Evolutionary conservation across 2,797 vertebrate genomes (phyloP).

Genomic region (Aotus griseimembra): DNA sequence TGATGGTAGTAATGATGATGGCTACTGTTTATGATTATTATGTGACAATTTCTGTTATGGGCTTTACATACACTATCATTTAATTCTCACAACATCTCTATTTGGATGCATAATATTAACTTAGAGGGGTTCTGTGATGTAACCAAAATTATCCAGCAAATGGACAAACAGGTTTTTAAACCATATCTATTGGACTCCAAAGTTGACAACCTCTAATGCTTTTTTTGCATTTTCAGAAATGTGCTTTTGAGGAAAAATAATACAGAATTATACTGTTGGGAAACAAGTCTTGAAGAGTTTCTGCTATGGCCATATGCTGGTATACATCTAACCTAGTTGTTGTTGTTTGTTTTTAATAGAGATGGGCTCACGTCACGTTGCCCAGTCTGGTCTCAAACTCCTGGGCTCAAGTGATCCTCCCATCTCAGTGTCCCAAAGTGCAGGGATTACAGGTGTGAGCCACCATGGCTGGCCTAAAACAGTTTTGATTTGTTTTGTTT

Average conservation of each 20-base stretch:
- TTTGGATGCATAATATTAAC: background rate
- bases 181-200: background rate
- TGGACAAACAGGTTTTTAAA: conserved; percentile 17
- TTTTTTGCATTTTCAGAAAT: conserved; percentile 59
- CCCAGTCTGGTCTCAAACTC: background rate
- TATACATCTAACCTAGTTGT: background rate
- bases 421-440: background rate
- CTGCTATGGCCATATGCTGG: background rate
- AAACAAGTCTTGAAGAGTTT: conserved; percentile 1
- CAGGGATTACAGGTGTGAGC: background rate
- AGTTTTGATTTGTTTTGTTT: background rate
- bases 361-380: background rate
- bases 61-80: background rate
- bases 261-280: background rate
- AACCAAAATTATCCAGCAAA: background rate
- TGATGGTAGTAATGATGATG: background rate
- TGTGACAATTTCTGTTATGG: background rate
- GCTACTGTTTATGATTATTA: background rate
- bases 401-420: background rate
- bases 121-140: background rate
- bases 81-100: conserved; percentile 6
- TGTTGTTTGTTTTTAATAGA: background rate
- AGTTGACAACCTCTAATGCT: background rate
- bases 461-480: background rate
- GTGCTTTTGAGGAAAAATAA: conserved; percentile 25